phyloP scores from a whole-genome alignment of 2,888 invertebrate genomes.

The Drosophila vallismaia region DNA sequence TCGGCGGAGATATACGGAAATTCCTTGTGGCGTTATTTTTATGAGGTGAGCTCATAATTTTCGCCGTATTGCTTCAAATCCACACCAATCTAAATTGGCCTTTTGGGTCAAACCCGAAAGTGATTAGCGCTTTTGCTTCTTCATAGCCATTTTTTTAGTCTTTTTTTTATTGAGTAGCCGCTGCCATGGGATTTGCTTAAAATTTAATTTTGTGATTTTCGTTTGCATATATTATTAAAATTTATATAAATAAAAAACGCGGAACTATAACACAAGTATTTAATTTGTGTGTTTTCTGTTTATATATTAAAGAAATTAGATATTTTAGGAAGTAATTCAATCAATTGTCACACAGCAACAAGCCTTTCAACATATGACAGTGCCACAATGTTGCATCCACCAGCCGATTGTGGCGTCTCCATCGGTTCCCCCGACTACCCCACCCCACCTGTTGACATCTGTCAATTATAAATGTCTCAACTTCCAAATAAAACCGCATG shows the following conservation, averaged over 20 bases:
- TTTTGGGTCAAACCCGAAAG: slow-evolving; percentile 59
- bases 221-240: neutral
- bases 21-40: slow-evolving; percentile 74
- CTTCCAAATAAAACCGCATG: slow-evolving; percentile 71
- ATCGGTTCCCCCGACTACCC: slow-evolving; percentile 1
- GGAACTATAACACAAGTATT: neutral
- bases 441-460: slow-evolving; percentile 62
- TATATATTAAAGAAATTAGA: too few species aligned
- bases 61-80: slow-evolving; percentile 40
- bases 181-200: slow-evolving; percentile 20
- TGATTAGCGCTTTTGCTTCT: slow-evolving; percentile 47
- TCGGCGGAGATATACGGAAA: slow-evolving; percentile 53
- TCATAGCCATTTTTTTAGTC: neutral
- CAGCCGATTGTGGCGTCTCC: neutral
- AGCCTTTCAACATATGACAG: slow-evolving; percentile 9
- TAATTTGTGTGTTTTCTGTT: neutral
- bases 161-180: slow-evolving; percentile 20
- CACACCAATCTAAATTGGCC: slow-evolving; percentile 32
- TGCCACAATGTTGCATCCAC: slow-evolving; percentile 26
- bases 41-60: slow-evolving; percentile 77
- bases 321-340: neutral
- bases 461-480: slow-evolving; percentile 73
- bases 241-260: neutral
- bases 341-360: too few species aligned
- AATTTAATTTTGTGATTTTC: neutral